Evolutionary conservation across 2,113 vertebrate species (phyloP).

Genomic region (Synchiropus splendidus): DNA sequence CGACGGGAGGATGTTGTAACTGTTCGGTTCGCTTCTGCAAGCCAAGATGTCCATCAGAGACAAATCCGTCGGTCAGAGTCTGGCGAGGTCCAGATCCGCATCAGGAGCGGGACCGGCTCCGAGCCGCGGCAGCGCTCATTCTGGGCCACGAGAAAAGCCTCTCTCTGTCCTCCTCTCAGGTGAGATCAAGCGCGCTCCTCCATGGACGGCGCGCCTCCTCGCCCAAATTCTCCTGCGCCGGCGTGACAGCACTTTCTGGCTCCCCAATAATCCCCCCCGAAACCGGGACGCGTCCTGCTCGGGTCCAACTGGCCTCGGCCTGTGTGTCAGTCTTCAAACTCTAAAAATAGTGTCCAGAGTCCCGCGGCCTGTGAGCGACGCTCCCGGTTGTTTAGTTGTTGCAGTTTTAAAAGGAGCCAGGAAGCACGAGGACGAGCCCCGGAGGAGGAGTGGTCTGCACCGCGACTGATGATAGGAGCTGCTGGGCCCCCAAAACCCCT

Average conservation of each 20-base stretch:
- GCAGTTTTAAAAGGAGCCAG: too few relatives aligned
- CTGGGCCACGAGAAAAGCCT: constrained; percentile 27
- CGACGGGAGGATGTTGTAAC: constrained; percentile 68
- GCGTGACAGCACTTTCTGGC: too few relatives aligned
- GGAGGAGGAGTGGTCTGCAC: constrained; percentile 69
- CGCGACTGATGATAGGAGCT: constrained; percentile 71
- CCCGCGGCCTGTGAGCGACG: too few relatives aligned
- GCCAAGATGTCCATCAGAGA: constrained; percentile 80
- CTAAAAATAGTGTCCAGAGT: too few relatives aligned
- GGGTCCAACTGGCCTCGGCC: too few relatives aligned
- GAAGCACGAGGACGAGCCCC: neutral
- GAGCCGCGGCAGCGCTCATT: too few relatives aligned
- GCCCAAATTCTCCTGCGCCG: too few relatives aligned
- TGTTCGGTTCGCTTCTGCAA: constrained; percentile 73
- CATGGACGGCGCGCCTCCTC: neutral
- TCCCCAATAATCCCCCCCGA: too few relatives aligned
- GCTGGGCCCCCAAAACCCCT: constrained; percentile 59
- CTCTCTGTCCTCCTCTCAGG: constrained; percentile 26
- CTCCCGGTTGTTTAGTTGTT: constrained; percentile 13
- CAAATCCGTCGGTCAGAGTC: constrained; percentile 29
- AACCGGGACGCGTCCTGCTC: too few relatives aligned
- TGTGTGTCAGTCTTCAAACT: too few relatives aligned
- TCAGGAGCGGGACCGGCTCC: too few relatives aligned
- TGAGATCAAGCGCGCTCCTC: neutral
- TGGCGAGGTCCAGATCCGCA: too few relatives aligned